phyloP scores from a whole-genome alignment of 2,797 vertebrate genomes.

The Lates japonicus region DNA sequence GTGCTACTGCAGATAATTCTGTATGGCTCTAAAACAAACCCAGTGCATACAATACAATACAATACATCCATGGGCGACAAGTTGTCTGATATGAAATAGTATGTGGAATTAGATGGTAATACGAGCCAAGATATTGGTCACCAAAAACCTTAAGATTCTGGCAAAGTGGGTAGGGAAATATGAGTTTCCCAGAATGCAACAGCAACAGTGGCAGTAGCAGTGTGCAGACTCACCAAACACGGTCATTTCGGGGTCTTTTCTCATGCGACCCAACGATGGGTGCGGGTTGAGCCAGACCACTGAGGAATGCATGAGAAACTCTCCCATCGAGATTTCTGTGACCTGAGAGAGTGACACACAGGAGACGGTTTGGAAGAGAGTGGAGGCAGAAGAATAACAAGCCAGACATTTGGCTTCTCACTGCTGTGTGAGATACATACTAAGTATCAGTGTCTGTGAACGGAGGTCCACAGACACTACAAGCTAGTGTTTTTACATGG shows the following conservation, averaged over 20 bases:
- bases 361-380: neutral
- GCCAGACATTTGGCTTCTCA: constrained; percentile 18
- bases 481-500: neutral
- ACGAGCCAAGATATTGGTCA: neutral
- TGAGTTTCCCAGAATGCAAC: constrained; percentile 38
- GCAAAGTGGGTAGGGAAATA: neutral
- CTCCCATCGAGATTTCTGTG: constrained; percentile 98
- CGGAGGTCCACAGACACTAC: constrained; percentile 1
- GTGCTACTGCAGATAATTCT: neutral
- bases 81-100: neutral
- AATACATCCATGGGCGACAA: neutral
- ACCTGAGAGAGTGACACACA: constrained; percentile 83
- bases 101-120: neutral
- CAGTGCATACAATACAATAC: neutral
- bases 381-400: constrained; percentile 22
- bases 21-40: neutral
- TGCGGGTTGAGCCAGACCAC: constrained; percentile 97
- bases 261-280: constrained; percentile 93
- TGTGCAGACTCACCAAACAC: constrained; percentile 91
- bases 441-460: constrained; percentile 23
- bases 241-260: constrained; percentile 95
- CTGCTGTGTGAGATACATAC: constrained; percentile 41
- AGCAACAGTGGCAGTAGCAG: neutral
- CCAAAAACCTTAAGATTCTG: constrained; percentile 13
- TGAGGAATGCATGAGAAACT: constrained; percentile 95